Percentiles rank a stretch among this genome's conserved stretches.
phyloP scores from a whole-genome alignment of 2,797 vertebrate genomes.

The Valencia hispanica region DNA sequence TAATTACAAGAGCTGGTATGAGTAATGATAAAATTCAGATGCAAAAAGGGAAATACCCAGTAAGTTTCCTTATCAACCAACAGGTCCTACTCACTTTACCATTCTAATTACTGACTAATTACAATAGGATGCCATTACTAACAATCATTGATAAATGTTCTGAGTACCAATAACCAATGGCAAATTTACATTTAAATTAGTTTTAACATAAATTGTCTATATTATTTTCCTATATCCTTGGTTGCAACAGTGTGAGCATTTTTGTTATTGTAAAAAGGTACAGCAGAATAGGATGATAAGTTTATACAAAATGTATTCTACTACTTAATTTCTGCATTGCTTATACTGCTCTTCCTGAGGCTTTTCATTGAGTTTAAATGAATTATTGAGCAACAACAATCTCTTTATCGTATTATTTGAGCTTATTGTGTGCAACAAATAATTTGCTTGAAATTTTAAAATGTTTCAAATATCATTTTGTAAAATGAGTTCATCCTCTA shows the following conservation, averaged over 20 bases:
- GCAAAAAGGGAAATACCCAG: not conserved
- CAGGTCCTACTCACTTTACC: not conserved
- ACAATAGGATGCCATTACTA: not conserved
- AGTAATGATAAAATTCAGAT: not conserved
- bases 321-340: not conserved
- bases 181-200: constrained; percentile 7
- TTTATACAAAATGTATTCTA: not conserved
- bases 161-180: not conserved
- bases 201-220: not conserved
- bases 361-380: not conserved
- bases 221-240: not conserved
- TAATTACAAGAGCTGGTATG: too few species aligned
- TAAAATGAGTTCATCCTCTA: not conserved
- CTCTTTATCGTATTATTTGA: not conserved
- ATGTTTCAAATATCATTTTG: not conserved
- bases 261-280: not conserved
- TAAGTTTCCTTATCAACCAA: not conserved
- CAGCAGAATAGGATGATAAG: not conserved
- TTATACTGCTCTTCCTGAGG: not conserved
- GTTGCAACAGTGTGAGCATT: not conserved
- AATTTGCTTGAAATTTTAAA: not conserved
- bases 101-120: not conserved
- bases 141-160: not conserved
- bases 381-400: not conserved
- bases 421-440: too few species aligned